Evolutionary conservation across 2,888 invertebrate species (phyloP).

Genomic region (Chloroclysta siterata): DNA sequence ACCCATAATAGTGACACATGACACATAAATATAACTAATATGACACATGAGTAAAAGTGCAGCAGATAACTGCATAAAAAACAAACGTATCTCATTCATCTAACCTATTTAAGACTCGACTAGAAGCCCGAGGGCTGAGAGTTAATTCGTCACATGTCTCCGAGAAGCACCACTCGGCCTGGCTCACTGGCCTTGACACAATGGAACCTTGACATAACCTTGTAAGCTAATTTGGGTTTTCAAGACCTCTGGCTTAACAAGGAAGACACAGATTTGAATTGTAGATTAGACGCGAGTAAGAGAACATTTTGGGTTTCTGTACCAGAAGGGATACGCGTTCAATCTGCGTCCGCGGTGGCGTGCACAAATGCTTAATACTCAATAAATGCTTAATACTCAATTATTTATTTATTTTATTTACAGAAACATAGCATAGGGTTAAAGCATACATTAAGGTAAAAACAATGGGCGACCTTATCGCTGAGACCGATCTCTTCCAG

Average conservation of each 20-base stretch:
- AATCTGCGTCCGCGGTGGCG: too few species aligned
- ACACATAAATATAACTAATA: too few species aligned
- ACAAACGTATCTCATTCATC: slow-evolving; percentile 33
- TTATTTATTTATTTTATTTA: too few species aligned
- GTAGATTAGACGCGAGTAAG: background rate
- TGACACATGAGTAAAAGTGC: background rate
- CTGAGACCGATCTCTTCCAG: too few species aligned
- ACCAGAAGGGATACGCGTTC: too few species aligned
- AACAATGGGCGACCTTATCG: too few species aligned
- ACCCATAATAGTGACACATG: too few species aligned
- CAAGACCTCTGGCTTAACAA: slow-evolving; percentile 13
- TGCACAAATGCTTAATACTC: too few species aligned
- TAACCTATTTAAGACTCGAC: slow-evolving; percentile 44
- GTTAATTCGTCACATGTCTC: slow-evolving; percentile 52
- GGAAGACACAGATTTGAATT: slow-evolving; percentile 4
- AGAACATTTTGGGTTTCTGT: too few species aligned
- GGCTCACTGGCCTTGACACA: slow-evolving; percentile 50
- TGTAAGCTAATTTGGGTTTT: slow-evolving; percentile 41
- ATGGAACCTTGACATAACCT: slow-evolving; percentile 57
- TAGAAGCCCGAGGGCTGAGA: slow-evolving; percentile 50
- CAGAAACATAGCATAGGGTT: too few species aligned
- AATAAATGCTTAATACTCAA: too few species aligned
- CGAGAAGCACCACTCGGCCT: slow-evolving; percentile 47
- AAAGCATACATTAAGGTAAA: too few species aligned
- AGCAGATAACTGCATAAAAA: slow-evolving; percentile 3